Evolutionary conservation across 30 jellyfish, hydroid and myxozoan species (phyloP).

Genomic region (Aurelia sp.): DNA sequence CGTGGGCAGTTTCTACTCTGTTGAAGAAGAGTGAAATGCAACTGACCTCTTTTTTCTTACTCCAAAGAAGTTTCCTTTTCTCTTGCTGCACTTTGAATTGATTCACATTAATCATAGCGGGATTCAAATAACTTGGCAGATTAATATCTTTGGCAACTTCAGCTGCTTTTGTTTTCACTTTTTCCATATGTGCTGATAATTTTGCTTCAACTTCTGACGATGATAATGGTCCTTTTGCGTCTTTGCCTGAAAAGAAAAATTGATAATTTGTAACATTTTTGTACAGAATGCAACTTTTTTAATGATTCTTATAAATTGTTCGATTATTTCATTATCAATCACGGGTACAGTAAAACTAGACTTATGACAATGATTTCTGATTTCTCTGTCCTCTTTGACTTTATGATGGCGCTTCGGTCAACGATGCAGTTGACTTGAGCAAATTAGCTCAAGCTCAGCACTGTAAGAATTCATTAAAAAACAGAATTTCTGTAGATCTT

Average conservation of each 20-base stretch:
- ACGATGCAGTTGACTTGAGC: background rate
- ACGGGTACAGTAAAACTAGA: background rate
- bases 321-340: no score
- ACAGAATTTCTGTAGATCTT: no score
- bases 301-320: no score
- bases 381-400: background rate
- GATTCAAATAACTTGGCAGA: constrained; percentile 92
- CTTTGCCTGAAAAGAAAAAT: constrained; percentile 63
- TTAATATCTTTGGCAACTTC: constrained; percentile 89
- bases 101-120: constrained; percentile 95
- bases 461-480: no score
- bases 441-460: no score
- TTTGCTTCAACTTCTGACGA: constrained; percentile 93
- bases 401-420: no score
- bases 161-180: constrained; percentile 81
- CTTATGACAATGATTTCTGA: no score
- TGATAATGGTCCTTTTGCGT: constrained; percentile 63
- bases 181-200: constrained; percentile 75
- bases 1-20: no score
- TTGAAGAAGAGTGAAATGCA: no score
- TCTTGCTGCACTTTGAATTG: constrained; percentile 97
- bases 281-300: no score
- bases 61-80: constrained; percentile 91
- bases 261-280: no score
- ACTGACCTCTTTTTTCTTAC: constrained; percentile 80